A percentile compares a stretch with the other conserved stretches of the same genome.
Conservation (phyloP, 1,140 invertebrate genomes). For the Scaptomyza pallida region DNA sequence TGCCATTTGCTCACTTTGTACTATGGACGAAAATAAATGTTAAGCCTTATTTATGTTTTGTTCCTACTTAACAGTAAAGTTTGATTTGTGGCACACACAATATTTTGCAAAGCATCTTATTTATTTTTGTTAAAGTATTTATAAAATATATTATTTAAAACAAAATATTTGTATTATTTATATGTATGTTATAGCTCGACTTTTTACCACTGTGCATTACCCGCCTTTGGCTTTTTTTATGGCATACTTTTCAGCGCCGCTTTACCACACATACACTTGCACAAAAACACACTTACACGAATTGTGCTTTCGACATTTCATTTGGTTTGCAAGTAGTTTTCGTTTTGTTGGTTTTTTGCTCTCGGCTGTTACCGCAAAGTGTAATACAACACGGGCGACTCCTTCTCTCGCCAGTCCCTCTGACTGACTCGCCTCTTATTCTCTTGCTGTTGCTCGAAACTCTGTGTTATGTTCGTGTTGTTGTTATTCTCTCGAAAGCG, state of each 20-base stretch:
- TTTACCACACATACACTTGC: constrained; percentile 5
- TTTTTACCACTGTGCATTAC: neutral
- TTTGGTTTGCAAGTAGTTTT: constrained; percentile 19
- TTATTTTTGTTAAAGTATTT: too few relatives aligned
- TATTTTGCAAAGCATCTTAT: too few relatives aligned
- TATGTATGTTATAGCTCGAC: neutral
- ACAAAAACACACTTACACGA: neutral
- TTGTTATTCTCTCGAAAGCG: neutral
- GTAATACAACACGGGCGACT: constrained; percentile 25
- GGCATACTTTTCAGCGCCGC: constrained; percentile 29
- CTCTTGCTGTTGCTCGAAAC: neutral
- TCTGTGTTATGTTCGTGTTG: too few relatives aligned
- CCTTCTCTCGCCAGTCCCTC: neutral
- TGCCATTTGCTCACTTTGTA: neutral
- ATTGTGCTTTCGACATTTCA: constrained; percentile 14
- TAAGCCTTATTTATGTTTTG: too few relatives aligned
- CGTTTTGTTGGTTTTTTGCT: constrained; percentile 15
- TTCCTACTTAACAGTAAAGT: too few relatives aligned
- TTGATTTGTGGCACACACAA: too few relatives aligned
- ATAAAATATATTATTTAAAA: too few relatives aligned
- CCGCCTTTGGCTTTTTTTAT: constrained; percentile 23
- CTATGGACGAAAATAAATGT: neutral
- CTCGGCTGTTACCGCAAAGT: constrained; percentile 21
- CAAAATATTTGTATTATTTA: too few relatives aligned
- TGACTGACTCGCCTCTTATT: neutral